Evolutionary conservation across 37 sponge, comb jelly and placozoan species (phyloP).

Genomic region (Hormiphora californensis): DNA sequence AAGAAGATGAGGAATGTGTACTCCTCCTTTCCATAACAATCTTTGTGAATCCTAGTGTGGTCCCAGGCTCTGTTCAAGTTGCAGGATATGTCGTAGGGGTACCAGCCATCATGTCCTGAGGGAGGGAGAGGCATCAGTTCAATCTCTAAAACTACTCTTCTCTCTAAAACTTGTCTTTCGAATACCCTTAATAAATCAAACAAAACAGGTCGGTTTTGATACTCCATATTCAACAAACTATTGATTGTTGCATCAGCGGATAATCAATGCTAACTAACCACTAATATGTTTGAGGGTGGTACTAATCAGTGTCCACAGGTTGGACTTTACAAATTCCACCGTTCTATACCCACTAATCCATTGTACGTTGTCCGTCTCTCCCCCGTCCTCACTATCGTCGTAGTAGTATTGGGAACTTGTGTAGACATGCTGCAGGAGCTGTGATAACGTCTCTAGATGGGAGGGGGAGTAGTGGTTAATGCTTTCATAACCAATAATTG

Average conservation of each 20-base stretch:
- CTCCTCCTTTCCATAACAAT: slow-evolving; percentile 39
- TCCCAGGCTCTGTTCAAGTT: slow-evolving; percentile 55
- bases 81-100: slow-evolving; percentile 58
- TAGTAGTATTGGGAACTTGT: slow-evolving; percentile 46
- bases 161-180: no score
- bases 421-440: not conserved
- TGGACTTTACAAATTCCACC: slow-evolving; percentile 7
- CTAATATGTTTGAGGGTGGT: not conserved
- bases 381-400: slow-evolving; percentile 53
- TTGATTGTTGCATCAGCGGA: no score
- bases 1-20: slow-evolving; percentile 57
- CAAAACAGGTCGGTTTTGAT: no score
- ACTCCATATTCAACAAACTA: no score
- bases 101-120: slow-evolving; percentile 54
- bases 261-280: no score
- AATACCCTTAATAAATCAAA: no score
- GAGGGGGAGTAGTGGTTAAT: no score
- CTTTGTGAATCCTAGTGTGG: slow-evolving; percentile 57
- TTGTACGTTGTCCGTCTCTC: slow-evolving; percentile 59
- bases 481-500: no score
- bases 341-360: slow-evolving; percentile 54
- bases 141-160: no score
- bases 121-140: no score
- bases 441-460: not conserved
- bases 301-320: slow-evolving; percentile 17